phyloP scores from a whole-genome alignment of 2,888 invertebrate genomes.

The Tinea semifulvella region DNA sequence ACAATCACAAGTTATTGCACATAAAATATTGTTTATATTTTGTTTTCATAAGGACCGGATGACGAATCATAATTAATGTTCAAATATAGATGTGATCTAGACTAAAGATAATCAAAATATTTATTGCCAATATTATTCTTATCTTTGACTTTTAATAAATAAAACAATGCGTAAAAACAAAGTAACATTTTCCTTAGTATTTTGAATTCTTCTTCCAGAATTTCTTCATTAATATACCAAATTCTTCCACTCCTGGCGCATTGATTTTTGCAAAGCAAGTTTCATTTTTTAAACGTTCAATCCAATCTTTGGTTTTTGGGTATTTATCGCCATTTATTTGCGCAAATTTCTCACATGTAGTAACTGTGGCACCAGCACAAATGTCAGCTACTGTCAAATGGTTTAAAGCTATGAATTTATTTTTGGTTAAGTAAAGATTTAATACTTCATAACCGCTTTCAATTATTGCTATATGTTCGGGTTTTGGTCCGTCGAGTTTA shows the following conservation, averaged over 20 bases:
- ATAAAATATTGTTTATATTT: too few relatives aligned
- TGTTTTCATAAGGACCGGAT: too few relatives aligned
- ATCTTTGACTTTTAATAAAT: background rate
- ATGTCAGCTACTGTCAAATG: constrained; percentile 33
- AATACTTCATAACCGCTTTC: constrained; percentile 28
- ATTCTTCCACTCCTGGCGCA: constrained; percentile 24
- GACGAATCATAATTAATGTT: background rate
- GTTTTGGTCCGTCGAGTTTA: constrained; percentile 19
- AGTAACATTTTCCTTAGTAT: background rate
- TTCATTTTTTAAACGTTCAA: constrained; percentile 22
- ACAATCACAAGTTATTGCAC: too few relatives aligned
- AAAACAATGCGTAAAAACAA: background rate
- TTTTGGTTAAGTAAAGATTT: constrained; percentile 30
- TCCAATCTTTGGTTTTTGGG: constrained; percentile 27
- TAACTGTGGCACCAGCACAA: constrained; percentile 27
- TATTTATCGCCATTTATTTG: constrained; percentile 26
- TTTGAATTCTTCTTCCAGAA: constrained; percentile 6
- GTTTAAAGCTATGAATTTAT: constrained; percentile 26
- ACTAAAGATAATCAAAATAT: background rate
- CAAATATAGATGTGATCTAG: background rate
- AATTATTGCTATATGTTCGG: constrained; percentile 21
- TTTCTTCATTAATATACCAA: constrained; percentile 14
- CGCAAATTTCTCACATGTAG: constrained; percentile 24
- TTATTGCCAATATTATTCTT: background rate
- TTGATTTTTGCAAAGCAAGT: constrained; percentile 30